Conservation (phyloP, 2,888 invertebrate genomes). For the Dryococelus australis region DNA sequence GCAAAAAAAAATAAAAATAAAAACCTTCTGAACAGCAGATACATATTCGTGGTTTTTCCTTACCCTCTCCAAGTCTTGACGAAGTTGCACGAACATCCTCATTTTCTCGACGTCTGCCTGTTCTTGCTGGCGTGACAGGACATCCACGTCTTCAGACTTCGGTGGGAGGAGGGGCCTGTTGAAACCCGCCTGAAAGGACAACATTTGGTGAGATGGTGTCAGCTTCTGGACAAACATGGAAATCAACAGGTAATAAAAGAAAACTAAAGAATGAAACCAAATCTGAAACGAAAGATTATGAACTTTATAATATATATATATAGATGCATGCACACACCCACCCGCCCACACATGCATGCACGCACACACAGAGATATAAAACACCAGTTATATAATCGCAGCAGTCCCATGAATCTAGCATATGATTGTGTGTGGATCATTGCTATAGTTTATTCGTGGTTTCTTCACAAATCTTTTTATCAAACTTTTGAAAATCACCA, state of each 20-base stretch:
- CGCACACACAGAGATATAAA: too few species aligned
- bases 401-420: too few species aligned
- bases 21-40: neutral
- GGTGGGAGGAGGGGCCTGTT: conserved; percentile 87
- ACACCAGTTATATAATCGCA: too few species aligned
- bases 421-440: too few species aligned
- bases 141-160: conserved; percentile 83
- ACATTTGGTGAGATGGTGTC: neutral
- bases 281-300: too few species aligned
- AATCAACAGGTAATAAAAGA: neutral
- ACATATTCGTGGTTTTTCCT: conserved; percentile 43
- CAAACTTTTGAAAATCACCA: too few species aligned
- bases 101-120: conserved; percentile 92
- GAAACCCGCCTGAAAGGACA: conserved; percentile 71
- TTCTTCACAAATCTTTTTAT: too few species aligned
- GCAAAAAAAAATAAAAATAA: too few species aligned
- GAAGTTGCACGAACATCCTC: conserved; percentile 93
- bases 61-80: conserved; percentile 94
- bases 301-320: too few species aligned
- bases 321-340: too few species aligned
- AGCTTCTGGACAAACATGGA: neutral
- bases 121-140: conserved; percentile 79
- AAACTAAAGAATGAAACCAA: neutral
- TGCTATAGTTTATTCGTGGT: too few species aligned
- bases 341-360: too few species aligned